Evolutionary conservation across 2,797 vertebrate species (phyloP).

Genomic region (Phoeniculus purpureus): DNA sequence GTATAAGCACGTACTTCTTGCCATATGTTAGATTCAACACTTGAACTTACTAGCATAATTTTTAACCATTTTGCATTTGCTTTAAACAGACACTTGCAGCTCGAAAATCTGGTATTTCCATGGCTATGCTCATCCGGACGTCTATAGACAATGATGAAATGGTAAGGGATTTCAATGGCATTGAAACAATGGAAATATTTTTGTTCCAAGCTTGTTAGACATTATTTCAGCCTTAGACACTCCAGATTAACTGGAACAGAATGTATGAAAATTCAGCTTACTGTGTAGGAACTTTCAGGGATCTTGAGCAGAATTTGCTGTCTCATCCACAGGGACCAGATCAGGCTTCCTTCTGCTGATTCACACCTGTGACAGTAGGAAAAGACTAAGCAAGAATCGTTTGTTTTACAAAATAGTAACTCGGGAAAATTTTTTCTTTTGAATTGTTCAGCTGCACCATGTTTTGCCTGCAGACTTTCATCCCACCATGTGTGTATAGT

Average conservation of each 20-base stretch:
- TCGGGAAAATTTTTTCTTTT: background rate
- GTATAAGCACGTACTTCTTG: background rate
- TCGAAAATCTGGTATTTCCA: conserved; percentile 96
- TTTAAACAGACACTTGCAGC: conserved; percentile 90
- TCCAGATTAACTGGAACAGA: background rate
- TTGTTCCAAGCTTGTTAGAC: background rate
- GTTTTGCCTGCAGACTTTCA: background rate
- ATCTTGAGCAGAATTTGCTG: background rate
- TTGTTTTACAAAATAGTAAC: background rate
- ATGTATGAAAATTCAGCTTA: background rate
- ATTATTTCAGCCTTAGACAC: background rate
- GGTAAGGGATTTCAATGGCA: conserved; percentile 80
- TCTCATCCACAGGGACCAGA: background rate
- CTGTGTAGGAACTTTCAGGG: background rate
- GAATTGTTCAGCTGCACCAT: background rate
- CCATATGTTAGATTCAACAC: background rate
- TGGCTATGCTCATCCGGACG: conserved; percentile 93
- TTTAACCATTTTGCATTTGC: conserved; percentile 17
- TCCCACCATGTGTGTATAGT: background rate
- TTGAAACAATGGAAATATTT: background rate
- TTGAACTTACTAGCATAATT: background rate
- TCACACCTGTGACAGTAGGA: background rate
- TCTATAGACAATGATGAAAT: conserved; percentile 95
- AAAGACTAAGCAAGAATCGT: background rate
- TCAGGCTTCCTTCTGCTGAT: background rate